These are phyloP conservation scores for Drosophila ogumai DNA, from an alignment of 1,140 invertebrate genomes.

Conservation along the genomic window DNA sequence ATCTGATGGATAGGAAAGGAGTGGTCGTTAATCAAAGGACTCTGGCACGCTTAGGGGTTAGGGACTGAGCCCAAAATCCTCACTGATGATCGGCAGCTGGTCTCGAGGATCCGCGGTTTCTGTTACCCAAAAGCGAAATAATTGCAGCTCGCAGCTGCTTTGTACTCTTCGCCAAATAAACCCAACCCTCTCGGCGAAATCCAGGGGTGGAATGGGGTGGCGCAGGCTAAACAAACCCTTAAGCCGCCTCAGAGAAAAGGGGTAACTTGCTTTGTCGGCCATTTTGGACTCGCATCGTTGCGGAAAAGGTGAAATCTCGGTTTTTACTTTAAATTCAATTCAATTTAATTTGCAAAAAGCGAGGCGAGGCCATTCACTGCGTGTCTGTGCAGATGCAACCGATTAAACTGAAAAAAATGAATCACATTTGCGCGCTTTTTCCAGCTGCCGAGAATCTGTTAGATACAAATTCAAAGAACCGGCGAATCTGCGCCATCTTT, in stretches of 20 bases:
- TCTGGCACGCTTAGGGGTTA: slow-evolving; percentile 3
- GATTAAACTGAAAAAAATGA: slow-evolving; percentile 29
- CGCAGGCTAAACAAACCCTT: slow-evolving; percentile 59
- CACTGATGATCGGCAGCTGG: slow-evolving; percentile 37
- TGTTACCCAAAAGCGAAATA: slow-evolving; percentile 30
- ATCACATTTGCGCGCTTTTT: slow-evolving; percentile 22
- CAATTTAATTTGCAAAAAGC: slow-evolving; percentile 26
- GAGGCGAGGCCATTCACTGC: neutral
- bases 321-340: slow-evolving; percentile 31
- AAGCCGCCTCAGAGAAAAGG: slow-evolving; percentile 46
- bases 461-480: slow-evolving; percentile 13
- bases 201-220: slow-evolving; percentile 39
- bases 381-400: slow-evolving; percentile 35
- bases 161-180: slow-evolving; percentile 31
- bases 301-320: slow-evolving; percentile 27
- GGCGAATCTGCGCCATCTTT: neutral
- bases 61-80: slow-evolving; percentile 12
- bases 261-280: slow-evolving; percentile 67
- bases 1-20: slow-evolving; percentile 35
- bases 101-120: slow-evolving; percentile 21
- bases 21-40: slow-evolving; percentile 31
- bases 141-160: slow-evolving; percentile 50
- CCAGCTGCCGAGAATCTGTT: slow-evolving; percentile 44
- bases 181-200: slow-evolving; percentile 45
- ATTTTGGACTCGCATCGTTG: slow-evolving; percentile 67